phyloP scores from a whole-genome alignment of 1,140 invertebrate genomes.

The Carcinoscorpius rotundicauda region DNA sequence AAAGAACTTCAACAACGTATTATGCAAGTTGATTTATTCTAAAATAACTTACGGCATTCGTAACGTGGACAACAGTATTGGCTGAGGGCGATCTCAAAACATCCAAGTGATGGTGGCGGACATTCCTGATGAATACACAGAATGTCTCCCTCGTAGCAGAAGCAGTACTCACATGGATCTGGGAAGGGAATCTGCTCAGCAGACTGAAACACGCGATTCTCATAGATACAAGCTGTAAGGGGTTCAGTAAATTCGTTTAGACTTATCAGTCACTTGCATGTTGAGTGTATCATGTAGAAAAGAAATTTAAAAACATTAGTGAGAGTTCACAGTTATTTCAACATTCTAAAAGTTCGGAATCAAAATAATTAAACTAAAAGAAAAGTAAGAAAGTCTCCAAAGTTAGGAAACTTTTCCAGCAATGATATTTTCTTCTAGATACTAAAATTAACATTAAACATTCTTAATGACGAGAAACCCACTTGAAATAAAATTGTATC shows the following conservation, averaged over 20 bases:
- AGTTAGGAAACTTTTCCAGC: too few species aligned
- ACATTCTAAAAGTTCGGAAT: conserved; percentile 4
- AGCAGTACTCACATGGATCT: conserved; percentile 91
- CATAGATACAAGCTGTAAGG: conserved; percentile 61
- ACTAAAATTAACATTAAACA: too few species aligned
- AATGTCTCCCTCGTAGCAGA: conserved; percentile 91
- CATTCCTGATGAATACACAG: conserved; percentile 90
- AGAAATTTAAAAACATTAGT: too few species aligned
- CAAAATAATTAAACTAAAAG: not conserved
- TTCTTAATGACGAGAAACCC: too few species aligned
- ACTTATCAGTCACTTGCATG: too few species aligned
- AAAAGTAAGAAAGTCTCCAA: too few species aligned
- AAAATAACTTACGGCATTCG: conserved; percentile 51
- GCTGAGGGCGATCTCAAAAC: conserved; percentile 76
- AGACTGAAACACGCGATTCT: conserved; percentile 80
- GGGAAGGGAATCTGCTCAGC: conserved; percentile 87
- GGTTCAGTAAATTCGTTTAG: not conserved
- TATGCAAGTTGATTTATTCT: not conserved
- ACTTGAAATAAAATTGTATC: too few species aligned
- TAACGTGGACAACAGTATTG: conserved; percentile 91
- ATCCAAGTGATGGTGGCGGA: conserved; percentile 78
- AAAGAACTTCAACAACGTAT: not conserved
- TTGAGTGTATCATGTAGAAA: too few species aligned
- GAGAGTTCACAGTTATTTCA: too few species aligned
- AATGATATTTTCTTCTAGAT: too few species aligned